phyloP scores from a whole-genome alignment of 2,888 invertebrate species.

The Andricus curvator region DNA sequence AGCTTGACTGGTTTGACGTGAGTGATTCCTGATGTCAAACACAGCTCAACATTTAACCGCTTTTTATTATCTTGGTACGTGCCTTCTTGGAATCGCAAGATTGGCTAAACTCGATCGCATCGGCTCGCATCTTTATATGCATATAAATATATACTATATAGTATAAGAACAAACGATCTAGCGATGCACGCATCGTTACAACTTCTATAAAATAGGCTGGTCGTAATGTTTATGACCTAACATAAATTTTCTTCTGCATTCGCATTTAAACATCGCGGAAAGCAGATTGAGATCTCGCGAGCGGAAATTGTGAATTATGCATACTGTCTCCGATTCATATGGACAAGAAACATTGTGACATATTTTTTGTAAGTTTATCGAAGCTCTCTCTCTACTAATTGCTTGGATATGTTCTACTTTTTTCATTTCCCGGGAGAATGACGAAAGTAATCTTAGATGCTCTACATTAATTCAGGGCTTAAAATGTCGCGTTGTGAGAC shows the following conservation, averaged over 20 bases:
- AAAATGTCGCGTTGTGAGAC: no score
- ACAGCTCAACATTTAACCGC: slow-evolving; percentile 6
- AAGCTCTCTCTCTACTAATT: background rate
- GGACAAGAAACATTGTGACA: background rate
- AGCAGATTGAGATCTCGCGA: slow-evolving; percentile 25
- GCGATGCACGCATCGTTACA: slow-evolving; percentile 9
- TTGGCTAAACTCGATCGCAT: background rate
- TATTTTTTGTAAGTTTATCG: background rate
- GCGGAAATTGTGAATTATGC: slow-evolving; percentile 37
- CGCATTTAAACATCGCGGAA: slow-evolving; percentile 29
- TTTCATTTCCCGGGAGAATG: background rate
- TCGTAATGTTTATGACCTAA: slow-evolving; percentile 1
- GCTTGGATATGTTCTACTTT: background rate
- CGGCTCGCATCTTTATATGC: background rate
- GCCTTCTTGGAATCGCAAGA: background rate
- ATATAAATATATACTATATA: no score
- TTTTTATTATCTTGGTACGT: background rate
- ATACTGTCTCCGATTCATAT: background rate
- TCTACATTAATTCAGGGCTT: background rate
- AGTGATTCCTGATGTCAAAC: slow-evolving; percentile 37
- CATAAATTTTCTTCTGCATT: slow-evolving; percentile 33
- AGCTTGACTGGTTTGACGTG: slow-evolving; percentile 38
- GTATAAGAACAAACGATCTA: background rate
- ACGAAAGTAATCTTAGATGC: background rate
- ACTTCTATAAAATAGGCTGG: slow-evolving; percentile 2